Evolutionary conservation across 1,140 invertebrate species (phyloP).

Genomic region (Centruroides vittatus): DNA sequence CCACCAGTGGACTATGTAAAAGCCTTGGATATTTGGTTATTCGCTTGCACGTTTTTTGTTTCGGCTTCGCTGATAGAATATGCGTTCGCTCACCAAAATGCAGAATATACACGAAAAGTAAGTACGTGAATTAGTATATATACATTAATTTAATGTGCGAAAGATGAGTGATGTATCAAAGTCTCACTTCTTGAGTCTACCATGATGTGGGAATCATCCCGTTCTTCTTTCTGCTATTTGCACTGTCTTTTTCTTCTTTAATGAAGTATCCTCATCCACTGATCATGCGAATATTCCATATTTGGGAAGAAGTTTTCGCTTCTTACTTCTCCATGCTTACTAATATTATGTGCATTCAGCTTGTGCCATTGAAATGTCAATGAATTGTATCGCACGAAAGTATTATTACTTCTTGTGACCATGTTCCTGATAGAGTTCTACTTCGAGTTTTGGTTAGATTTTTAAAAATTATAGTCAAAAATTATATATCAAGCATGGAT

Average conservation of each 20-base stretch:
- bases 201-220: too few relatives aligned
- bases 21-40: slow-evolving; percentile 24
- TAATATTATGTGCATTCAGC: too few relatives aligned
- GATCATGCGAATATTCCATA: too few relatives aligned
- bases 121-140: background rate
- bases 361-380: too few relatives aligned
- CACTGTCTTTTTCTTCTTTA: slow-evolving; percentile 24
- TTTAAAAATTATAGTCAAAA: too few relatives aligned
- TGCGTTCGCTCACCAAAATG: slow-evolving; percentile 21
- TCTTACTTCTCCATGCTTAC: too few relatives aligned
- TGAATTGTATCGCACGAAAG: too few relatives aligned
- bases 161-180: slow-evolving; percentile 12
- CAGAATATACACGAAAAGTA: background rate
- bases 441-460: too few relatives aligned
- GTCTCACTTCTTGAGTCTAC: slow-evolving; percentile 19
- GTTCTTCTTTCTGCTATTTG: slow-evolving; percentile 5
- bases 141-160: background rate
- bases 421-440: too few relatives aligned
- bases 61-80: slow-evolving; percentile 29
- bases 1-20: slow-evolving; percentile 18
- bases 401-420: too few relatives aligned
- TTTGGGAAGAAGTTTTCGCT: too few relatives aligned
- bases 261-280: slow-evolving; percentile 20
- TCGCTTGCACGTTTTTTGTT: slow-evolving; percentile 27
- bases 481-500: too few relatives aligned